Conservation (phyloP, 2,797 vertebrate genomes). For the Tragopan temminckii region DNA sequence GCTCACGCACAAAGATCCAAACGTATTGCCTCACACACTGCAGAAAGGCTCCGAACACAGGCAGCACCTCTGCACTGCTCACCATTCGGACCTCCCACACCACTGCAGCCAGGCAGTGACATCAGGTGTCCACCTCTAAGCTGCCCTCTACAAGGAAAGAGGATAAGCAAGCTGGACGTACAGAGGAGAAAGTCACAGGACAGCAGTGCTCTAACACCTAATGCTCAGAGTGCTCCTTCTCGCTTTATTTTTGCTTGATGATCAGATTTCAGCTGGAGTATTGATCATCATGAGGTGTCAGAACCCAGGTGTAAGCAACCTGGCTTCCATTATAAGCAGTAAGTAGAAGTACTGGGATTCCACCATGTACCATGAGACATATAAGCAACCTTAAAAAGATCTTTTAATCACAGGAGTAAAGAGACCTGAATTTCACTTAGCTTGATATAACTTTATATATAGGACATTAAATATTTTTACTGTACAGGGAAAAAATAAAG, state of each 20-base stretch:
- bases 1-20: not conserved
- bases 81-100: not conserved
- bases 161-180: not conserved
- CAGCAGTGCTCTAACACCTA: not conserved
- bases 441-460: not conserved
- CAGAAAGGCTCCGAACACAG: not conserved
- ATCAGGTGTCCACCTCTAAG: not conserved
- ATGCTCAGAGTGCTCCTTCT: not conserved
- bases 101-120: not conserved
- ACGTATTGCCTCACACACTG: not conserved
- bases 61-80: not conserved
- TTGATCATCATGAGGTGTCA: fast-evolving
- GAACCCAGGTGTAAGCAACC: not conserved
- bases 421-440: not conserved
- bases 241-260: not conserved
- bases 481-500: not conserved
- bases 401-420: not conserved
- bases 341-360: not conserved
- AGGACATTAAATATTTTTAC: not conserved
- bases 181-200: not conserved
- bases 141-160: not conserved
- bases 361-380: not conserved
- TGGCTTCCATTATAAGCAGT: not conserved
- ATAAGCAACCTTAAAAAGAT: not conserved
- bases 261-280: not conserved